These are phyloP conservation scores for Nothocercus julius DNA, from an alignment of 2,113 vertebrate genomes.

Conservation along the genomic window DNA sequence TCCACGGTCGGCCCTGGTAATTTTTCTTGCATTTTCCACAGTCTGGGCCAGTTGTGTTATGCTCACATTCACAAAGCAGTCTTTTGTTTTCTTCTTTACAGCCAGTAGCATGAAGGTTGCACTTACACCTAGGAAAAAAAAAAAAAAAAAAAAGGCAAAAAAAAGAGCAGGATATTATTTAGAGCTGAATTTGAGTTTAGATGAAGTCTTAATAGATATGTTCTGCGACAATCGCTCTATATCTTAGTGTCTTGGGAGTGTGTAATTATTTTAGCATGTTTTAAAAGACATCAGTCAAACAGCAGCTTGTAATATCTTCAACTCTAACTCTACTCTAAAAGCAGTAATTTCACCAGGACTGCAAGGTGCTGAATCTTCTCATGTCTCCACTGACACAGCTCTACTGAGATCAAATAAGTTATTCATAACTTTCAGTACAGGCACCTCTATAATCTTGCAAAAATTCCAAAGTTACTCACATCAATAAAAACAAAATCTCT, in stretches of 20 bases:
- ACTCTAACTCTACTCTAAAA: background rate
- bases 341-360: background rate
- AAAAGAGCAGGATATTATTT: constrained; percentile 61
- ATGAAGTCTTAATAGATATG: background rate
- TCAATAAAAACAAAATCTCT: background rate
- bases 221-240: background rate
- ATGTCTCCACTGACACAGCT: background rate
- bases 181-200: constrained; percentile 9
- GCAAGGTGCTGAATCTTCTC: background rate
- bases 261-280: background rate
- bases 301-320: background rate
- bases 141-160: constrained; percentile 31
- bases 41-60: constrained; percentile 98
- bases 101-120: constrained; percentile 97
- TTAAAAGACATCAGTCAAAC: background rate
- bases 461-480: background rate
- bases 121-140: constrained; percentile 90
- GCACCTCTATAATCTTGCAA: background rate
- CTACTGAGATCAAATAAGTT: background rate
- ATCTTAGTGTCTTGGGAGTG: background rate
- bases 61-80: constrained; percentile 95
- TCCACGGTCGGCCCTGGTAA: constrained; percentile 96
- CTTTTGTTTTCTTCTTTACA: constrained; percentile 95
- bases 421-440: background rate
- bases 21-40: constrained; percentile 97